Conservation (phyloP, 35 echinoderm and acorn worm species). For the Patiria miniata region DNA sequence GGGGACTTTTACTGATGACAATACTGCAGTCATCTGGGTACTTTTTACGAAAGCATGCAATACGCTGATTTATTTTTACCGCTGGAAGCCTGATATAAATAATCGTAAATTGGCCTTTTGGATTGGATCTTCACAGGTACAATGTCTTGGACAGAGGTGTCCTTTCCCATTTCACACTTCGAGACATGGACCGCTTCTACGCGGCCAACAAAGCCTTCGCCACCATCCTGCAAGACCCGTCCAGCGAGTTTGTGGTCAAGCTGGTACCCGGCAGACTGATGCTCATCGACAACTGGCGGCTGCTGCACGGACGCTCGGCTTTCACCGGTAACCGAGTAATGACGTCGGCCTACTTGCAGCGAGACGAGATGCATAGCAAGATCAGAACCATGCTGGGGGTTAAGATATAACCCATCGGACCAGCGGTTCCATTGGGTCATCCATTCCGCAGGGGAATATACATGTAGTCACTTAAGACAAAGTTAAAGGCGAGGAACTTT, state of each 20-base stretch:
- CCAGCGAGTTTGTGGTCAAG: constrained; percentile 18
- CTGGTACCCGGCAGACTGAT: constrained; percentile 48
- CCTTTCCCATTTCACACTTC: constrained; percentile 31
- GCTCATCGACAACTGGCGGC: constrained; percentile 61
- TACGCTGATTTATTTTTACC: too few species aligned
- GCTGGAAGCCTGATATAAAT: too few species aligned
- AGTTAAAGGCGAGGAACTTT: too few species aligned
- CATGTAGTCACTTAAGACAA: too few species aligned
- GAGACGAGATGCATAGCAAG: constrained; percentile 22
- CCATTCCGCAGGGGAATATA: too few species aligned
- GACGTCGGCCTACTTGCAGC: constrained; percentile 2
- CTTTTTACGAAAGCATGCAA: too few species aligned
- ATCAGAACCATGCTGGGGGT: not conserved
- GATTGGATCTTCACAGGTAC: constrained; percentile 33
- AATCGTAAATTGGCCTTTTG: too few species aligned
- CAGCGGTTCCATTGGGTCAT: too few species aligned
- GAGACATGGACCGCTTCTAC: constrained; percentile 34
- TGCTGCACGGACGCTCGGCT: constrained; percentile 42
- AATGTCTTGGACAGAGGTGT: constrained; percentile 32
- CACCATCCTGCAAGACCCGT: constrained; percentile 14
- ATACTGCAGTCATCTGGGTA: too few species aligned
- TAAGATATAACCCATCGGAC: not conserved
- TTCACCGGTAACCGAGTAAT: constrained; percentile 58
- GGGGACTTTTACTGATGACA: too few species aligned
- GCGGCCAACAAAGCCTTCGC: constrained; percentile 45